Base-by-base conservation (phyloP, 2,797 vertebrate species). In the Girardinus metallicus region DNA sequence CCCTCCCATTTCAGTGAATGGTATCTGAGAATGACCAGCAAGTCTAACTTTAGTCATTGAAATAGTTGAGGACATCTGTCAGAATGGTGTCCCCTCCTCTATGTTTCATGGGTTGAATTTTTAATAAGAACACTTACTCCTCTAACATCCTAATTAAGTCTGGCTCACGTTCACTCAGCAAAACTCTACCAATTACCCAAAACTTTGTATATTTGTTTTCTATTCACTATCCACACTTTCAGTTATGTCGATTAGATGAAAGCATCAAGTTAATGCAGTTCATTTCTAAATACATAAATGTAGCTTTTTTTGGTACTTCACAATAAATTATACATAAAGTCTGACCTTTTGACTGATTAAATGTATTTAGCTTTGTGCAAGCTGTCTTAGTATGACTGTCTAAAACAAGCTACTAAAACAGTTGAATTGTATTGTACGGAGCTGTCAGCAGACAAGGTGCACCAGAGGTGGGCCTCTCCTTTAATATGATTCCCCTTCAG, bases 1-100 rank as follows among this genome's bases (percentile, higher is more conserved):
- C 57, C 98, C 98, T 4, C 98, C 98, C 91, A 99, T 96, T 80
- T 99, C 98, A 86, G 97, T 96, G 93, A 99, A 99, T 0, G 98
- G 98, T 78, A 99, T 97, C 98, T 99, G 92, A 13, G 89, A 83
- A 57, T 82, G 36, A 88, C 16, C 18, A 57, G 57, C 31, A n/a
- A 39, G 55, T 82, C 51, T 1, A 39, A 39, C 46, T 74, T 76
- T 5, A 80, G 7, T 53, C 2, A 39, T 71, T 26, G 11, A 4
- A 1, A 29, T 44, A 26, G 21, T 13, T 11, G 9, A 49, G 34
- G 9, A 64, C 46, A 23, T 44, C 11, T 10, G 73, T 73, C 31
- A 47, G 41, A 60, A 51, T 41, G 18, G 15, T 2, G 1, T 21
- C 23, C 10, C 41, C 26, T 3, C 47, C 18, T 31, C 41, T 74